Evolutionary conservation across 2,113 vertebrate species (phyloP).

Genomic region (Glaucomys volans): DNA sequence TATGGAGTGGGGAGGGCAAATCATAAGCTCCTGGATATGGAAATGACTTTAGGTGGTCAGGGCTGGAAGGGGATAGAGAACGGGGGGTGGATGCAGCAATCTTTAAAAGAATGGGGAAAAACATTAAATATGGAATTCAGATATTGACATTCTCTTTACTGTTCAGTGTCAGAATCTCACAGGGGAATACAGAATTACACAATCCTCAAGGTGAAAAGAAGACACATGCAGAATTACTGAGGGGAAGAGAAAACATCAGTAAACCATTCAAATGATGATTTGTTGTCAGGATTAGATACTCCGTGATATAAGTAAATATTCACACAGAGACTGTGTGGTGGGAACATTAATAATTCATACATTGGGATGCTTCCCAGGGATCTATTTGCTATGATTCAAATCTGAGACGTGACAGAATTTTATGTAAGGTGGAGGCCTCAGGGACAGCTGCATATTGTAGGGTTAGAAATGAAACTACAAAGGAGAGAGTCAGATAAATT

Average conservation of each 20-base stretch:
- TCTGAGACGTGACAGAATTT: constrained; percentile 71
- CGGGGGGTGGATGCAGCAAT: not conserved
- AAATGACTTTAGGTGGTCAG: not conserved
- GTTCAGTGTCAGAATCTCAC: constrained; percentile 24
- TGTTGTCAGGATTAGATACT: constrained; percentile 73
- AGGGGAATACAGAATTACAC: constrained; percentile 11
- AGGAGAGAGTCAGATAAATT: constrained; percentile 43
- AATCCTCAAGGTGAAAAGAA: constrained; percentile 69
- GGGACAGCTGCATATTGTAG: constrained; percentile 38
- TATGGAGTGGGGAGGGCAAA: constrained; percentile 4
- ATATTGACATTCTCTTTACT: constrained; percentile 61
- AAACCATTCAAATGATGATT: constrained; percentile 69
- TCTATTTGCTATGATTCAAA: constrained; percentile 68
- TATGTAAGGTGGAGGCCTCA: constrained; percentile 53
- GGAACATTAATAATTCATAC: constrained; percentile 76
- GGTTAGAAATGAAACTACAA: constrained; percentile 65
- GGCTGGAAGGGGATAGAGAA: not conserved
- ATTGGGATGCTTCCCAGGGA: constrained; percentile 50
- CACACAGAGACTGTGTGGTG: constrained; percentile 64
- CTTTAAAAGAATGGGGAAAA: constrained; percentile 32
- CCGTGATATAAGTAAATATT: constrained; percentile 77
- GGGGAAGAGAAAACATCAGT: constrained; percentile 64
- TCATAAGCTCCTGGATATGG: not conserved
- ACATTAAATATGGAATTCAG: constrained; percentile 50
- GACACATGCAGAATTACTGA: constrained; percentile 60